phyloP scores from a whole-genome alignment of 2,888 invertebrate genomes.

The Phortica okadai region DNA sequence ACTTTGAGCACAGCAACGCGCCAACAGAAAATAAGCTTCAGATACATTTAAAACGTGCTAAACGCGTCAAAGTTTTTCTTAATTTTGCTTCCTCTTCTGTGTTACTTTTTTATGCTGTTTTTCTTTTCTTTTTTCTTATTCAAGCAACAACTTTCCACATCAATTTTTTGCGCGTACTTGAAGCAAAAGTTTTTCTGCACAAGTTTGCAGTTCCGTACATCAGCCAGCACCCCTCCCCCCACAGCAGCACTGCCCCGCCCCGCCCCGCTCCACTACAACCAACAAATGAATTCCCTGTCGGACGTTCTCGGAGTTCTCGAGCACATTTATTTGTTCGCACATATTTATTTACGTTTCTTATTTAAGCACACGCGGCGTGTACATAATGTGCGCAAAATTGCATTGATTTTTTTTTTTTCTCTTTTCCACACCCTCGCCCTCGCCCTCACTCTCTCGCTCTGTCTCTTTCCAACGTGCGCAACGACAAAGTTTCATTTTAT shows the following conservation, averaged over 20 bases:
- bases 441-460: constrained; percentile 16
- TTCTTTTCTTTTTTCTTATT: constrained; percentile 25
- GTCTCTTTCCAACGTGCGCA: constrained; percentile 39
- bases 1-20: background rate
- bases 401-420: constrained; percentile 64
- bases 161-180: constrained; percentile 30
- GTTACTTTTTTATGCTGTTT: constrained; percentile 31
- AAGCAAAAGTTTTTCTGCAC: constrained; percentile 16
- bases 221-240: too few species aligned
- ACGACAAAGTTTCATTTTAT: constrained; percentile 32
- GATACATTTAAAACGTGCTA: constrained; percentile 68
- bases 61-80: constrained; percentile 70
- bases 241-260: background rate
- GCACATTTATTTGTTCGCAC: constrained; percentile 18
- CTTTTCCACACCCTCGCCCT: constrained; percentile 30
- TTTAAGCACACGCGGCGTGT: constrained; percentile 34
- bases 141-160: background rate
- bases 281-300: background rate
- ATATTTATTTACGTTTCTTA: constrained; percentile 30
- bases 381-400: constrained; percentile 67
- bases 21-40: constrained; percentile 56
- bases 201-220: background rate
- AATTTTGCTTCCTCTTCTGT: constrained; percentile 55
- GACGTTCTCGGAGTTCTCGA: background rate
- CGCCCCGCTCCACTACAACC: background rate